Percentiles rank a stretch among this genome's conserved stretches.
Evolutionary conservation across 2,797 vertebrate species (phyloP).

Genomic region (Onychomys arenicola): DNA sequence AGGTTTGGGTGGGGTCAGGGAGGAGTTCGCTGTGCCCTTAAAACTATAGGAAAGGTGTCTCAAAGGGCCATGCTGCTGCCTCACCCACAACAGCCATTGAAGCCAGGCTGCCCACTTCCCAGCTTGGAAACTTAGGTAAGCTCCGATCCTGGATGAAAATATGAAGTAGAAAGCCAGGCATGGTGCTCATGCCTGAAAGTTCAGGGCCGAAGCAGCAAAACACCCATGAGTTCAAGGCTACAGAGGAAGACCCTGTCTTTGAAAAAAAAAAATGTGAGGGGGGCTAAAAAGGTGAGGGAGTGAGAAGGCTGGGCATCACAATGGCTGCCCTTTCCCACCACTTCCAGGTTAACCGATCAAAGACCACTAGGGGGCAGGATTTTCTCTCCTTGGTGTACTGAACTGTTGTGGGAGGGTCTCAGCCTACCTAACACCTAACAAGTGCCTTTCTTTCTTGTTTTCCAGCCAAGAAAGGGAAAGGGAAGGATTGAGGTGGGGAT

Average conservation of each 20-base stretch:
- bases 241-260: background rate
- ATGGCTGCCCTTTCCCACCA: background rate
- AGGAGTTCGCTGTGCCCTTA: background rate
- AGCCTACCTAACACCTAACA: background rate
- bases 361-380: constrained; percentile 62
- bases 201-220: background rate
- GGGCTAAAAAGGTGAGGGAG: background rate
- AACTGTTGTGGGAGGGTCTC: background rate
- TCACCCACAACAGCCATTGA: background rate
- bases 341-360: background rate
- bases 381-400: background rate
- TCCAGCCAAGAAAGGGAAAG: constrained; percentile 93
- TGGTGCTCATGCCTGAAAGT: background rate
- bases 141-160: background rate
- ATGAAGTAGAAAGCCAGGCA: background rate
- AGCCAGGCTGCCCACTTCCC: background rate
- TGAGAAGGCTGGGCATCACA: too few species aligned
- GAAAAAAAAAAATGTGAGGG: rapidly evolving
- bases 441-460: constrained; percentile 77
- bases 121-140: background rate
- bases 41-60: background rate
- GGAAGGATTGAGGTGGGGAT: constrained; percentile 88
- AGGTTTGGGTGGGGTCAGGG: background rate
- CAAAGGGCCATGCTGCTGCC: rapidly evolving
- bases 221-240: background rate